Evolutionary conservation across 1,140 invertebrate species (phyloP), one percentile per base, ranked within the genome.

Genomic region (Pogonognathellus flavescens): DNA sequence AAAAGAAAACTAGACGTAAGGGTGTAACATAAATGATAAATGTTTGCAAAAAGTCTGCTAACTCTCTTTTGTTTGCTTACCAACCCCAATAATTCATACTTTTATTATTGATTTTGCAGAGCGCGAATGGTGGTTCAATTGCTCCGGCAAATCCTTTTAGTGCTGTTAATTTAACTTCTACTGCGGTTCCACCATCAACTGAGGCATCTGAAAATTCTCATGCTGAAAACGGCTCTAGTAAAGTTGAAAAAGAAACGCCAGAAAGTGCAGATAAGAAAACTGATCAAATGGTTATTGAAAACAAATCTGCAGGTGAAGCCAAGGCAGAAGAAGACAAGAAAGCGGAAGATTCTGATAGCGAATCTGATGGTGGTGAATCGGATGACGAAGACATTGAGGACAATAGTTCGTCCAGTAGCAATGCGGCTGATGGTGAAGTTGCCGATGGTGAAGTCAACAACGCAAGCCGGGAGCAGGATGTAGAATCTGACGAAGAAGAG

Each of bases 1-100:
- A 82, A 80, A 49, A 13, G 87, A 53, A 84, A 55, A 84, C 62
- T 84, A 18, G 70, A 76, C 16, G 70, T 76, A 72, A n/a, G 53
- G n/a, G n/a, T n/a, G n/a, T 13, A 57, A 57, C 53, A n/a, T 4
- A n/a, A 41, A 41, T n/a, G n/a, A n/a, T n/a, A n/a, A n/a, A n/a
- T n/a, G n/a, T n/a, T n/a, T n/a, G n/a, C n/a, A n/a, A n/a, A n/a
- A n/a, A n/a, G n/a, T n/a, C n/a, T n/a, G n/a, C n/a, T n/a, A n/a
- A n/a, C n/a, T n/a, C n/a, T n/a, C n/a, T n/a, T n/a, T n/a, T n/a
- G n/a, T n/a, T n/a, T n/a, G n/a, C n/a, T n/a, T n/a, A n/a, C n/a
- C n/a, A n/a, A n/a, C n/a, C n/a, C n/a, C n/a, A n/a, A n/a, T n/a
- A n/a, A n/a, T n/a, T n/a, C n/a, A n/a, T n/a, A n/a, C n/a, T n/a